Percentiles rank a stretch among this genome's conserved stretches.
Evolutionary conservation across 2,113 vertebrate species (phyloP).

Genomic region (Dendrocopos noguchii): DNA sequence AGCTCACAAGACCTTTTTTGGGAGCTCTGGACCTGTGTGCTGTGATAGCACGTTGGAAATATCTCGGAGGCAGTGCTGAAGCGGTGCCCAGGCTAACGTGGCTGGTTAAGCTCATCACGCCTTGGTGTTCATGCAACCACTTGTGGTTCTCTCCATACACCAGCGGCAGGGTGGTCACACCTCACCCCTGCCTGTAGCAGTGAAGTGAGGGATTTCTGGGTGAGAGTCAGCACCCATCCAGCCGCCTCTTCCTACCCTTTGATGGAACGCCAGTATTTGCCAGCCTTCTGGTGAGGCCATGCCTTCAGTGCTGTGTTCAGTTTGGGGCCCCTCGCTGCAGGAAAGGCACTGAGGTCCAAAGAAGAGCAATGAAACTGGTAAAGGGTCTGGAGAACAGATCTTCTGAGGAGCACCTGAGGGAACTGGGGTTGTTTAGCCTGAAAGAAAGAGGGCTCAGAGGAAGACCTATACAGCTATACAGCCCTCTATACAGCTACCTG

Average conservation of each 20-base stretch:
- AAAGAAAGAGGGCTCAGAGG: too few species aligned
- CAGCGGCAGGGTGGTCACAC: neutral
- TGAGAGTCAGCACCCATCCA: fast-evolving
- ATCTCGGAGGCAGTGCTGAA: neutral
- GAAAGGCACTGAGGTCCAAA: too few species aligned
- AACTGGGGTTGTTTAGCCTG: too few species aligned
- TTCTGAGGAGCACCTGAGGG: too few species aligned
- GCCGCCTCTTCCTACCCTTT: neutral
- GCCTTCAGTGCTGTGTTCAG: too few species aligned
- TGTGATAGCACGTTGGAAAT: neutral
- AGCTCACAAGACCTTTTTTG: conserved; percentile 6
- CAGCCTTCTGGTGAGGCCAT: neutral
- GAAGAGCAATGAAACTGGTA: too few species aligned
- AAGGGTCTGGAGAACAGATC: too few species aligned
- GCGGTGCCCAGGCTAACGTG: neutral
- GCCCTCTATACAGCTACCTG: too few species aligned
- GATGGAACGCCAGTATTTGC: neutral
- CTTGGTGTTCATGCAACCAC: neutral
- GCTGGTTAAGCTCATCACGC: neutral
- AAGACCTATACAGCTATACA: too few species aligned
- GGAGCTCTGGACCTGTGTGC: conserved; percentile 28
- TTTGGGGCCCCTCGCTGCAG: too few species aligned
- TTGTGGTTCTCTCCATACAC: neutral
- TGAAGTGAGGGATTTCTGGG: fast-evolving
- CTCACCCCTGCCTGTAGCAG: fast-evolving